Evolutionary conservation across 2,888 invertebrate genomes (phyloP), one percentile per base, ranked within the genome.

Genomic region (Chironomus riparius): DNA sequence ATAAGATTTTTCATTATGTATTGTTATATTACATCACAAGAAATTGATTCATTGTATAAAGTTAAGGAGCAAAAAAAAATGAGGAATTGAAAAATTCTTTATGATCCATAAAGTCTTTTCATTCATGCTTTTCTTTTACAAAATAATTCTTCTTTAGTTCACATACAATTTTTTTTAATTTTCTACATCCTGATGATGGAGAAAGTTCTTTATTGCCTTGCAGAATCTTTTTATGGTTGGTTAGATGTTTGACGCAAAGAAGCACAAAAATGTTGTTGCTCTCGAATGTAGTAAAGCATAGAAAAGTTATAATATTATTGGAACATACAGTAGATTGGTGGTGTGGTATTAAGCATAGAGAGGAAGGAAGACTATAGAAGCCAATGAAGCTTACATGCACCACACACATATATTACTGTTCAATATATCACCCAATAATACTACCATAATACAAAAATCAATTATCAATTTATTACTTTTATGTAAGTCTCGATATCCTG

Each of bases 401-500:
- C 38, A 56, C 18, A 50, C 50, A 50, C 50, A 56, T 56, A 18
- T 56, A 56, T 56, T 56, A 56, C 18, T 65, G 65, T 65, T 24
- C 24, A 28, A 38, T 28, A 28, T 47, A 68, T 47, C 68, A 47
- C 70, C 70, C 70, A 47, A 47, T 70, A 48, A 28, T 47, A 18
- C 70, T 15, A 4, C 18, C 12, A 47, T 48, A 70, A 72, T 62
- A 72, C 72, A 62, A 72, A 65, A 72, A 72, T 72, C 72, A 72
- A 72, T 72, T 72, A 72, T 61, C 61, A 72, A 61, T 38, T 24
- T 72, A 62, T 72, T 72, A 72, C 62, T 72, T 61, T 47, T 65
- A 21, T 65, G 21, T 65, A 21, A 65, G 21, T 65, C 13, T 65
- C 65, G 18, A 18, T 56, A 56, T 65, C 65, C 65, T 56, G 56